A percentile compares a stretch with the other conserved stretches of the same genome.
Conservation (phyloP, 2,888 invertebrate genomes). For the Brassicogethes aeneus region DNA sequence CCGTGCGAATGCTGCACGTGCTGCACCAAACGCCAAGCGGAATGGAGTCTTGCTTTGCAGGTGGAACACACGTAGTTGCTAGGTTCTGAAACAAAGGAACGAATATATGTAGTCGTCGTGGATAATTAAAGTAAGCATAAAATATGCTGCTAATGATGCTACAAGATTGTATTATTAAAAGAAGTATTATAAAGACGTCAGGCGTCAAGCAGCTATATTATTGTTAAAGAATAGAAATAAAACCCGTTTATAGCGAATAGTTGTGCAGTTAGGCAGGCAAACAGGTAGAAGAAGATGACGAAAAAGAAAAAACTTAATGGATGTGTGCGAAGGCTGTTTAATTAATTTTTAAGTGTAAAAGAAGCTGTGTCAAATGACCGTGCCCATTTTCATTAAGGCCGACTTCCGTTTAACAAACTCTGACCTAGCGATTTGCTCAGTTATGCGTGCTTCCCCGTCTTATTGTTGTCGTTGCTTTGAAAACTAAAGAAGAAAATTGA, state of each 20-base stretch:
- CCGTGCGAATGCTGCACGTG: conserved; percentile 93
- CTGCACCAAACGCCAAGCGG: conserved; percentile 93
- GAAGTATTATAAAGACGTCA: no score
- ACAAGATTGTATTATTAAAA: no score
- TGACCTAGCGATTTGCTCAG: conserved; percentile 36
- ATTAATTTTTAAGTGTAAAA: background rate
- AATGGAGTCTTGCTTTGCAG: conserved; percentile 82
- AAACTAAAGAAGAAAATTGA: background rate
- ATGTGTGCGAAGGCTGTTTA: no score
- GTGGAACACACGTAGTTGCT: conserved; percentile 90
- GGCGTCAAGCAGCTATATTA: no score
- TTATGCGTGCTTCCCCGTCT: conserved; percentile 36
- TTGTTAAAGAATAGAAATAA: no score
- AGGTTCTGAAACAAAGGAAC: conserved; percentile 71
- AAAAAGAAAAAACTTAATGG: no score
- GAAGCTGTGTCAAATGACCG: conserved; percentile 1
- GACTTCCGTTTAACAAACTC: conserved; percentile 9
- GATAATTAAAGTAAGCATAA: no score
- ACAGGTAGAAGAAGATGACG: no score
- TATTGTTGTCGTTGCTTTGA: background rate
- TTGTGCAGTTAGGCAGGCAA: no score
- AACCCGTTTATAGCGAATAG: no score
- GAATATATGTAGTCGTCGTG: no score
- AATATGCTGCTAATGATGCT: no score
- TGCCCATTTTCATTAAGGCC: background rate